Evolutionary conservation across 2,113 vertebrate species (phyloP).

Genomic region (Amblyopsis rosae): DNA sequence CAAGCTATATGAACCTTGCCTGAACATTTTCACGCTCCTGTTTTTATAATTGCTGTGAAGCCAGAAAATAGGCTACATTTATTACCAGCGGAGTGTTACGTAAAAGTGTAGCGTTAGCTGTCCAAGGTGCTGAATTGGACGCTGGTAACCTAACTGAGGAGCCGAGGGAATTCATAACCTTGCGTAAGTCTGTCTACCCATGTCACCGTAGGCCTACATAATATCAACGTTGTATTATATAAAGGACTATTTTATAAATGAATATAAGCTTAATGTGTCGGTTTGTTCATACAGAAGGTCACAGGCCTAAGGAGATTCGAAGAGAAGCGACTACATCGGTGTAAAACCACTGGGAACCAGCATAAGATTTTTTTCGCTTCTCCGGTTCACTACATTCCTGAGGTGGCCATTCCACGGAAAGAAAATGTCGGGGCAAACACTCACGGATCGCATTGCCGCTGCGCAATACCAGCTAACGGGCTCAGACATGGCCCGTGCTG

Average conservation of each 20-base stretch:
- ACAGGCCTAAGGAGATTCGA: slow-evolving; percentile 47
- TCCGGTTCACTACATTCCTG: slow-evolving; percentile 40
- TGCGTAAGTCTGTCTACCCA: slow-evolving; percentile 66
- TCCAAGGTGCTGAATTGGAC: slow-evolving; percentile 70
- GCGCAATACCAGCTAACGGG: slow-evolving; percentile 97
- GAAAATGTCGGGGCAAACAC: slow-evolving; percentile 98
- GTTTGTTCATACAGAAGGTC: slow-evolving; percentile 51
- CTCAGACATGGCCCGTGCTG: slow-evolving; percentile 92
- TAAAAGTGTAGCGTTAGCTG: slow-evolving; percentile 70
- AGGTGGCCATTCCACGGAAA: slow-evolving; percentile 56
- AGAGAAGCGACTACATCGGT: slow-evolving; percentile 25
- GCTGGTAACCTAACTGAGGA: slow-evolving; percentile 47
- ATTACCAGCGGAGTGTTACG: slow-evolving; percentile 59
- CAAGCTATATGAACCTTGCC: slow-evolving; percentile 1
- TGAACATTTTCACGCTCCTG: slow-evolving; percentile 14
- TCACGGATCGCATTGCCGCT: slow-evolving; percentile 97
- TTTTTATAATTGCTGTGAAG: slow-evolving; percentile 19
- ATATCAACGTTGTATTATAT: slow-evolving; percentile 24
- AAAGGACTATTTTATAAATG: slow-evolving; percentile 7
- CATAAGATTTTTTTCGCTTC: slow-evolving; percentile 29
- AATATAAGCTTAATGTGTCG: slow-evolving; percentile 23
- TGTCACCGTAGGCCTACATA: slow-evolving; percentile 20
- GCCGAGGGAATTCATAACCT: slow-evolving; percentile 54
- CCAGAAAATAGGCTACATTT: slow-evolving; percentile 36
- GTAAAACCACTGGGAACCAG: slow-evolving; percentile 26